These are phyloP conservation scores for Lepidochitona cinerea DNA, from an alignment of 2,888 invertebrate genomes.

Conservation along the genomic window DNA sequence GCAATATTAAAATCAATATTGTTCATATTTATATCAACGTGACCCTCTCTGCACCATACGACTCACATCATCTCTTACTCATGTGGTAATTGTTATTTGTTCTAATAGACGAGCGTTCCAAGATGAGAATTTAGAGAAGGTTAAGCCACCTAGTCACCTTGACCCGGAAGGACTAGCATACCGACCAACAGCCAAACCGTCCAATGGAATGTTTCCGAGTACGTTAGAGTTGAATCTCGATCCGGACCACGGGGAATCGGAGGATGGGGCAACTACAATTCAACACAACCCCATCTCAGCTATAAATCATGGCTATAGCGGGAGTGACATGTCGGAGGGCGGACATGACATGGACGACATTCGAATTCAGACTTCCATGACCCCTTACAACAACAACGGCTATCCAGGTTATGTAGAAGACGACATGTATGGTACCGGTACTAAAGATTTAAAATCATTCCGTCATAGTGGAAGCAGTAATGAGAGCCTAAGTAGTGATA, in stretches of 20 bases:
- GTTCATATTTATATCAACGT: too few species aligned
- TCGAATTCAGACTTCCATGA: conserved; percentile 2
- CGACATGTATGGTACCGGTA: background rate
- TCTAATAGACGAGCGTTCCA: background rate
- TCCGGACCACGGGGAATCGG: background rate
- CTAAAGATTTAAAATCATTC: background rate
- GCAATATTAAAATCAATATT: too few species aligned
- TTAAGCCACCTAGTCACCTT: background rate
- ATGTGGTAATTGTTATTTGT: too few species aligned
- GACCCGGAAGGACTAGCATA: conserved; percentile 6
- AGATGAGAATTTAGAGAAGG: background rate
- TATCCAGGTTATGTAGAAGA: background rate
- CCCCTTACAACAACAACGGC: background rate
- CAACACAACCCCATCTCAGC: conserved; percentile 1
- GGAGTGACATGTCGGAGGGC: background rate
- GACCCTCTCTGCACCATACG: too few species aligned
- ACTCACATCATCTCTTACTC: too few species aligned
- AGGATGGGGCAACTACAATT: background rate
- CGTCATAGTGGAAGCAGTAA: background rate
- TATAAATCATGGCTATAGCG: conserved; percentile 3
- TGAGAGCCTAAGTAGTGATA: conserved; percentile 5
- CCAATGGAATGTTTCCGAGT: background rate
- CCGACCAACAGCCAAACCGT: background rate
- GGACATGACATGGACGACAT: background rate
- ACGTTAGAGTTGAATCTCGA: background rate